Evolutionary conservation across 2,888 invertebrate species (phyloP), one percentile per base, ranked within the genome.

Genomic region (Thymelicus lineola): DNA sequence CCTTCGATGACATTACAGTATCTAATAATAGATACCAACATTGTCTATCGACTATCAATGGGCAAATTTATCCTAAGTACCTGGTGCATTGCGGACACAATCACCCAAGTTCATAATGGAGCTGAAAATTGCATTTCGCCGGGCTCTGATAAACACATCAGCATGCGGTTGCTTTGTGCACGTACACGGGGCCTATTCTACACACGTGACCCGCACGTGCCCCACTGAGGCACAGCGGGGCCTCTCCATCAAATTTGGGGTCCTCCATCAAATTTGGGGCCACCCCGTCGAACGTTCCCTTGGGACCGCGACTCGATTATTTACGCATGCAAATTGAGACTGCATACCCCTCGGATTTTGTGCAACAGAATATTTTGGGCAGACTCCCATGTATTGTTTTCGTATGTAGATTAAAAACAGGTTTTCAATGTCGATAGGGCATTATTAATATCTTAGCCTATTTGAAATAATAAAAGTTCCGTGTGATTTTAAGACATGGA

Each of bases 261-360:
- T 20, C 20, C 20, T 28, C 28, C 28, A 28, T 28, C 28, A 28
- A 28, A 28, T 28, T 28, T 17, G 36, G 63, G 68, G 45, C 55
- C 67, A 68, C 68, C 68, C 57, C 38, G 45, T 55, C 55, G 66
- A 65, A 61, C 12, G 57, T 70, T 66, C 70, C 71, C 71, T 61
- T 53, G 68, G 61, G 55, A 71, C 38, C 72, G 72, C 73, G 72
- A 69, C 74, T 62, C 46, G 75, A 79, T 80, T 82, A 82, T 81
- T 82, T 77, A 80, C 76, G 80, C 82, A 81, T 82, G 80, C 82
- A 80, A 63, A 63, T 69, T 62, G 68, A 57, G 75, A 71, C 53
- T 72, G 72, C 75, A 72, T 70, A 55, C 72, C 72, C 74, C 53
- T 60, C 61, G 46, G 72, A 74, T 76, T 50, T 50, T 17, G 28